phyloP scores from a whole-genome alignment of 2,113 vertebrate genomes.

The Sisor rabdophorus region DNA sequence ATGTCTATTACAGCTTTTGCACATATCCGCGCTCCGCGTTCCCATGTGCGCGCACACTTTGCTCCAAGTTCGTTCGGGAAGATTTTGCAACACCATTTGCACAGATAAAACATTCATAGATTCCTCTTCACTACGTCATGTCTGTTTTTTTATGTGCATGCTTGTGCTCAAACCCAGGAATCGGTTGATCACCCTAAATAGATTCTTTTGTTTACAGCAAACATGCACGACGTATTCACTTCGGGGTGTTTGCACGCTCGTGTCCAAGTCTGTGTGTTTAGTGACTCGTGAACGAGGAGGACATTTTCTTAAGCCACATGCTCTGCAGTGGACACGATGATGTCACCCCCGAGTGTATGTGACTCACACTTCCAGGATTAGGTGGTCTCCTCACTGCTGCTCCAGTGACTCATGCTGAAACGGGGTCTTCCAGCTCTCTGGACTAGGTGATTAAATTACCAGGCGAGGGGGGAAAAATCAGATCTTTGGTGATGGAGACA shows the following conservation, averaged over 20 bases:
- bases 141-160: neutral
- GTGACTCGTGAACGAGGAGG: neutral
- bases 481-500: neutral
- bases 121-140: neutral
- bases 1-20: constrained; percentile 21
- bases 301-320: neutral
- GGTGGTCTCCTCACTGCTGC: constrained; percentile 38
- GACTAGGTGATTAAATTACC: neutral
- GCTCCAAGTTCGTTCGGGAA: neutral
- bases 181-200: neutral
- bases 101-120: neutral
- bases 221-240: neutral
- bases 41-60: constrained; percentile 2
- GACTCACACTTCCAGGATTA: constrained; percentile 52
- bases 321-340: constrained; percentile 34
- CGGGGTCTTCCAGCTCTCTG: neutral
- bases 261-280: neutral
- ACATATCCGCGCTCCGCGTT: constrained; percentile 16
- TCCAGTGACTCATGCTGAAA: constrained; percentile 26
- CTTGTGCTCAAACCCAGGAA: neutral
- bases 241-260: neutral
- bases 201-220: neutral
- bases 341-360: constrained; percentile 43
- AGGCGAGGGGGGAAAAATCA: too few relatives aligned
- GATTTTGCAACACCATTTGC: neutral